A percentile compares a stretch with the other conserved stretches of the same genome.
phyloP scores from a whole-genome alignment of 1,140 invertebrate species.

The Macrostomum lignano region DNA sequence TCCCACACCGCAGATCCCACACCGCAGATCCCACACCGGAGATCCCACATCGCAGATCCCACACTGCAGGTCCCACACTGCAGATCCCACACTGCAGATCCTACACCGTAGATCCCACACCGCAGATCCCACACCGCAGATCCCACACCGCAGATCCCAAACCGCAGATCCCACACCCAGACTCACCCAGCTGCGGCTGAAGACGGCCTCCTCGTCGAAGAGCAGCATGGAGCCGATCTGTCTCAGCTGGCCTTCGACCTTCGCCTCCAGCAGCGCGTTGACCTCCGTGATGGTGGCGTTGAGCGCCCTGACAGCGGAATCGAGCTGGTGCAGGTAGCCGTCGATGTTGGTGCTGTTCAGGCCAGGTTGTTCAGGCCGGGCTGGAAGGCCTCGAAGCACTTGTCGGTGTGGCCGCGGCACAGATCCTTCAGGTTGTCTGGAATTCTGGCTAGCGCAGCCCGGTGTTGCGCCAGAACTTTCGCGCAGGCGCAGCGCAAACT shows the following conservation, averaged over 20 bases:
- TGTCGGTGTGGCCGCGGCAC: conserved; percentile 15
- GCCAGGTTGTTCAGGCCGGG: conserved; percentile 20
- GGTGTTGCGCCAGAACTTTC: conserved; percentile 11
- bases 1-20: too few relatives aligned
- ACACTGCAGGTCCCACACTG: too few relatives aligned
- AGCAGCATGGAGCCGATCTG: conserved; percentile 18
- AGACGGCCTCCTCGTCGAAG: conserved; percentile 20
- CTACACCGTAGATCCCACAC: too few relatives aligned
- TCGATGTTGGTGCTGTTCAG: conserved; percentile 29
- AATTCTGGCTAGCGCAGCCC: conserved; percentile 14
- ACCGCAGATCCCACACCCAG: too few relatives aligned
- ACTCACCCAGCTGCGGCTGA: conserved; percentile 20
- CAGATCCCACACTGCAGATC: too few relatives aligned
- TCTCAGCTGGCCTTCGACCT: conserved; percentile 13
- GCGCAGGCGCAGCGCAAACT: conserved; percentile 17
- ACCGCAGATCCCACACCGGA: too few relatives aligned
- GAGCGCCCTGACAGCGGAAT: conserved; percentile 16
- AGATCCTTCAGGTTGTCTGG: conserved; percentile 14
- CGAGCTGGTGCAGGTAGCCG: conserved; percentile 24
- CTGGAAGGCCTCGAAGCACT: conserved; percentile 18
- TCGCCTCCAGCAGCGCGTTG: conserved; percentile 14
- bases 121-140: too few relatives aligned
- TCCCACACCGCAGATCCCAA: too few relatives aligned
- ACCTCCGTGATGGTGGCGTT: conserved; percentile 14
- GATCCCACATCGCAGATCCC: too few relatives aligned